These are phyloP conservation scores for Campoplex capitator DNA, from an alignment of 2,888 invertebrate genomes.

Conservation along the genomic window DNA sequence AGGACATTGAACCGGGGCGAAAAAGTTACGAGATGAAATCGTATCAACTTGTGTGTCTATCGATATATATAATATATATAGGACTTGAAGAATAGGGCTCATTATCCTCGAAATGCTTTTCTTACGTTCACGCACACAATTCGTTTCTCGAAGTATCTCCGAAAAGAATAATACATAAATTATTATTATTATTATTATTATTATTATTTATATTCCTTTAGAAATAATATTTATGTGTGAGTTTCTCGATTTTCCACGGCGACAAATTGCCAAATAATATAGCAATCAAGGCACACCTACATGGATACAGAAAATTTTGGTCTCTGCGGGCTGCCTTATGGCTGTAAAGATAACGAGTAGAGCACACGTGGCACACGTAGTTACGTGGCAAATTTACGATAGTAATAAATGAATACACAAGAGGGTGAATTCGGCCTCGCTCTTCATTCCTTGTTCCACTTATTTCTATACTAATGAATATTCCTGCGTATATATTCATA, in stretches of 20 bases:
- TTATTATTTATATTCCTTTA: background rate
- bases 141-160: background rate
- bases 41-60: conserved; percentile 30
- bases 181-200: background rate
- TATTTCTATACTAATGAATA: conserved; percentile 27
- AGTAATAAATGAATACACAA: conserved; percentile 37
- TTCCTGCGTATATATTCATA: background rate
- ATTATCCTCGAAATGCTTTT: conserved; percentile 9
- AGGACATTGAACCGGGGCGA: background rate
- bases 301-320: conserved; percentile 15
- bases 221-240: conserved; percentile 1
- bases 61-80: background rate
- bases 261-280: conserved; percentile 64
- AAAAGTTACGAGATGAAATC: conserved; percentile 21
- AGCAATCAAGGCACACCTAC: conserved; percentile 50
- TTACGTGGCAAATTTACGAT: conserved; percentile 55
- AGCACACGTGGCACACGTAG: conserved; percentile 57
- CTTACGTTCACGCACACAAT: background rate
- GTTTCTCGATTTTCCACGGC: conserved; percentile 3
- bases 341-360: conserved; percentile 29
- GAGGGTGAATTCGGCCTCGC: conserved; percentile 41
- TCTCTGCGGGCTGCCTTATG: conserved; percentile 25
- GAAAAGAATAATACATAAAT: background rate
- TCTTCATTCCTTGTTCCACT: conserved; percentile 23
- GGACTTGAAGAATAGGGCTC: conserved; percentile 28